Evolutionary conservation across 2,113 vertebrate species (phyloP).

Genomic region (Cranoglanis bouderius): DNA sequence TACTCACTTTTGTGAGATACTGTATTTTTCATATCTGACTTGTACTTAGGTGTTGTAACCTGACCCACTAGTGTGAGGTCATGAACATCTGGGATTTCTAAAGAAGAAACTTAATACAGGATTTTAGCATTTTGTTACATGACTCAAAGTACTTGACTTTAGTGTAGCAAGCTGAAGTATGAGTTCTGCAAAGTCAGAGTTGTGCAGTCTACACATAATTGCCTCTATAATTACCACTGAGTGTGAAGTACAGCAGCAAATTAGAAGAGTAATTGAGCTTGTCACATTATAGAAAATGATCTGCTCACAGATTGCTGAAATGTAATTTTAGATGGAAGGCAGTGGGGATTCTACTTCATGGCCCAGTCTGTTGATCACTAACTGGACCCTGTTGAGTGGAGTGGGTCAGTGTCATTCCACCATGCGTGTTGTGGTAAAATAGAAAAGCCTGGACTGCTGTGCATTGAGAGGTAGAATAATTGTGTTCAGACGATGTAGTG

Average conservation of each 20-base stretch:
- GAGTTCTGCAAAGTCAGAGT: background rate
- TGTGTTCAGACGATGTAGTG: background rate
- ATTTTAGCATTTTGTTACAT: background rate
- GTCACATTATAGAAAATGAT: background rate
- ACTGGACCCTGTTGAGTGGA: background rate
- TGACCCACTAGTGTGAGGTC: background rate
- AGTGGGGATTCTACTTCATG: background rate
- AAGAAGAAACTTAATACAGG: background rate
- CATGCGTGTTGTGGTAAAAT: background rate
- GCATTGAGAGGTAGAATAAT: background rate
- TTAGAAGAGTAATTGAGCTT: background rate
- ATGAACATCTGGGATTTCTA: background rate
- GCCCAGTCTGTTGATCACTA: background rate
- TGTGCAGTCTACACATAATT: background rate
- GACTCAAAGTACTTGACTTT: background rate
- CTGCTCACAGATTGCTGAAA: background rate
- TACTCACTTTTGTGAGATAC: too few species aligned
- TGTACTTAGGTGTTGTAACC: background rate
- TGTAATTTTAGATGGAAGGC: background rate
- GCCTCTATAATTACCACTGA: background rate
- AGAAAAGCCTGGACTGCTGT: background rate
- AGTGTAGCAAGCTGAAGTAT: background rate
- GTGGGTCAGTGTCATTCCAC: background rate
- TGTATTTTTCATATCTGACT: background rate
- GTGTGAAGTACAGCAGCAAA: slow-evolving; percentile 7